Base-by-base conservation (phyloP, 2,888 invertebrate genomes). In the Cotesia congregata region DNA sequence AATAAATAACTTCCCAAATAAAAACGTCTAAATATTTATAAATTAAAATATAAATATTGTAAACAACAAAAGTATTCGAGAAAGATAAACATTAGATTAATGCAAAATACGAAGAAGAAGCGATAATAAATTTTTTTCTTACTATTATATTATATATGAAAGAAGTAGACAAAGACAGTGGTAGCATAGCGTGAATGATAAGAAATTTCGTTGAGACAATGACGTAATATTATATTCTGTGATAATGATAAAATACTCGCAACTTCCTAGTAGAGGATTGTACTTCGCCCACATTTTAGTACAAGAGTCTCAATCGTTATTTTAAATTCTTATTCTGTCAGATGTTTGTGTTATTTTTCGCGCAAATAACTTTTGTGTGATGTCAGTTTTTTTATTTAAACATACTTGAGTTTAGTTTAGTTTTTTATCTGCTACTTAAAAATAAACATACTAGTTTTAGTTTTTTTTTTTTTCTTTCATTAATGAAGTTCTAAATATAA, bases 261-360 rank as follows among this genome's bases (percentile, higher is more conserved):
- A 62, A 62, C 6, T 62, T 62, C 62, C 62, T 62, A 62, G 62
- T 17, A 62, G 5, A 62, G 12, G 15, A 62, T 62, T 62, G 20
- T 62, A 62, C n/a, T 62, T 62, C 62, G 15, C 62, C 15, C 62
- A 62, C 62, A 62, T 15, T 62, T 62, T 17, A 62, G 7, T 15
- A 15, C 62, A n/a, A 62, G 6, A 15, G 9, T 62, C 30, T 30
- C 3, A 30, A 20, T 62, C 50, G 7, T 50, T 50, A 62, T 62
- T 17, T 62, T 7, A 62, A 20, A 62, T 62, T 62, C 62, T 7
- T 6, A 6, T 62, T 15, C 62, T n/a, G 62, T 62, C 62, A 62
- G 7, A 15, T 17, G 15, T 20, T n/a, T 9, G 15, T 9, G 7
- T 20, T 20, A 17, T 62, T 20, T 62, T 62, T 62, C 20, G 6